These are phyloP conservation scores for Sminthurides bifidus DNA, from an alignment of 1,140 invertebrate genomes.

Conservation along the genomic window DNA sequence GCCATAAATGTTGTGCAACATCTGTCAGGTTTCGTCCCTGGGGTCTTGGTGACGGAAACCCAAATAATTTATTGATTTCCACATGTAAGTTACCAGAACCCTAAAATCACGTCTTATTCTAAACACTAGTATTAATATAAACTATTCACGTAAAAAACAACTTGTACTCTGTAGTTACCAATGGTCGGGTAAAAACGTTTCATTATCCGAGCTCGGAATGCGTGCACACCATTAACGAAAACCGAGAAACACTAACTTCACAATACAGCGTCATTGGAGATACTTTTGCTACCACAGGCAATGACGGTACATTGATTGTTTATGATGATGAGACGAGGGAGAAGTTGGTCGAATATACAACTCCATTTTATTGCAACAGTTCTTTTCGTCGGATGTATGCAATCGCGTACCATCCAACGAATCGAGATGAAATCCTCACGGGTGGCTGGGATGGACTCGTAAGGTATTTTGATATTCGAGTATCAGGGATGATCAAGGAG, in stretches of 20 bases:
- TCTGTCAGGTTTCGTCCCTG: constrained; percentile 14
- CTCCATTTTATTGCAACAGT: constrained; percentile 15
- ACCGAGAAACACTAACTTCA: constrained; percentile 11
- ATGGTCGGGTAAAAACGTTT: constrained; percentile 17
- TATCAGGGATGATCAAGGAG: constrained; percentile 1
- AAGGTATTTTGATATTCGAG: constrained; percentile 13
- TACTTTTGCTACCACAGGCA: constrained; percentile 13
- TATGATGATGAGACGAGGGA: constrained; percentile 19
- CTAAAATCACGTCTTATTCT: too few relatives aligned
- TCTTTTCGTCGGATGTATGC: constrained; percentile 15
- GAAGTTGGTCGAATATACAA: constrained; percentile 9
- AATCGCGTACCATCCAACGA: constrained; percentile 13
- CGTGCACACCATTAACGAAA: constrained; percentile 14
- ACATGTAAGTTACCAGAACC: constrained; percentile 3
- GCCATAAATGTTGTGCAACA: constrained; percentile 1
- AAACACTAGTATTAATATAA: too few relatives aligned
- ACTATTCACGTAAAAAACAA: too few relatives aligned
- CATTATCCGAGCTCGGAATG: constrained; percentile 12
- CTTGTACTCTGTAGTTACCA: constrained; percentile 14
- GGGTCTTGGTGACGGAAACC: background rate
- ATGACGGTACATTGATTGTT: constrained; percentile 11
- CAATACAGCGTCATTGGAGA: constrained; percentile 7
- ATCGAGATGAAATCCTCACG: constrained; percentile 13
- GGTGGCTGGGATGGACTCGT: constrained; percentile 19
- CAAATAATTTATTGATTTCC: background rate